Evolutionary conservation across 2,888 invertebrate genomes (phyloP).

Genomic region (Folsomia manolachei): DNA sequence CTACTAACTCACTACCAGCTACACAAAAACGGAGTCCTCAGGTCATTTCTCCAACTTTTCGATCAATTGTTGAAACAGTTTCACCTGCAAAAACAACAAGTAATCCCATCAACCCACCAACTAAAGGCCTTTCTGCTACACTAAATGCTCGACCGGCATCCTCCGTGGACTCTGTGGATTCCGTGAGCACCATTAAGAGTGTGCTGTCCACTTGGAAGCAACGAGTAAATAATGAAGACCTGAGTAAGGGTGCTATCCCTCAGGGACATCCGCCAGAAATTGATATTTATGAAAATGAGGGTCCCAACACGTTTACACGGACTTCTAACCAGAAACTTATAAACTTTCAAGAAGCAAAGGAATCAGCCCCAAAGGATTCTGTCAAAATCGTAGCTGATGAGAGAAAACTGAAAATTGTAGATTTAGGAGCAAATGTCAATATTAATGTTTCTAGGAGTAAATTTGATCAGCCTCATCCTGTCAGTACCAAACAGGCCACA

Average conservation of each 20-base stretch:
- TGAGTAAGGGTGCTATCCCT: conserved; percentile 21
- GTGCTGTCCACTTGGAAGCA: conserved; percentile 47
- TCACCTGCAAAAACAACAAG: neutral
- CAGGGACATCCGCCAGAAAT: conserved; percentile 41
- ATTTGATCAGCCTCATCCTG: neutral
- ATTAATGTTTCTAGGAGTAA: neutral
- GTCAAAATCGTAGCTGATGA: neutral
- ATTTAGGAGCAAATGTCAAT: neutral
- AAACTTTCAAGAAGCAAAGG: neutral
- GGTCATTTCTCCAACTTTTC: neutral
- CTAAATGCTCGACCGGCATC: conserved; percentile 25
- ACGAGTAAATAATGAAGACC: conserved; percentile 40
- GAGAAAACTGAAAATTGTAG: neutral
- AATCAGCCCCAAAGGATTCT: neutral
- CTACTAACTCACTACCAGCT: neutral
- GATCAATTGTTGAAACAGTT: neutral
- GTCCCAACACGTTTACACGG: neutral
- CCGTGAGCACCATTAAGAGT: conserved; percentile 28
- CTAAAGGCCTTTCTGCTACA: conserved; percentile 29
- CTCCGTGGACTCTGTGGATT: conserved; percentile 8
- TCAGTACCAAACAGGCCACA: too few species aligned
- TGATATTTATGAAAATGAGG: conserved; percentile 33
- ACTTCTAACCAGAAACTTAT: neutral
- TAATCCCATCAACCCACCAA: neutral
- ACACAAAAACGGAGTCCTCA: neutral